A percentile compares a stretch with the other conserved stretches of the same genome.
Conservation (phyloP, 2,113 vertebrate genomes). For the Lichenostomus cassidix region DNA sequence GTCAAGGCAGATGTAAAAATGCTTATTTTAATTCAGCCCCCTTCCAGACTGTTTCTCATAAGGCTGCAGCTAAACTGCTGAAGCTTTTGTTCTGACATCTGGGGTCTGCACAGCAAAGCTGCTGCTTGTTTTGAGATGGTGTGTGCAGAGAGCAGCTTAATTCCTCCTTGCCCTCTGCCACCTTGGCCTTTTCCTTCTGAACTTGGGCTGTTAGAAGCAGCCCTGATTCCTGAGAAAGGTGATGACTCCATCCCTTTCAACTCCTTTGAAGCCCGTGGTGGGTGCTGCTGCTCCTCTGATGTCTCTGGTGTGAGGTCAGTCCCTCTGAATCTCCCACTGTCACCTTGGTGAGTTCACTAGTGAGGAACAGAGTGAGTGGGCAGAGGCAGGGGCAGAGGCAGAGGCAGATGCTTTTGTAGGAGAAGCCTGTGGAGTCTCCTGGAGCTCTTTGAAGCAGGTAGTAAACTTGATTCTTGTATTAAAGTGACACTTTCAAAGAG, state of each 20-base stretch:
- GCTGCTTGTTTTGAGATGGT: neutral
- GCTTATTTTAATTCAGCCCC: neutral
- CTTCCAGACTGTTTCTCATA: neutral
- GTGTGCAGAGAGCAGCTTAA: neutral
- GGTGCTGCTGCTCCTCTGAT: neutral
- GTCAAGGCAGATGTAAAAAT: neutral
- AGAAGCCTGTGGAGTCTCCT: neutral
- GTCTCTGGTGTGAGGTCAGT: neutral
- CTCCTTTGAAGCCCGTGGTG: neutral
- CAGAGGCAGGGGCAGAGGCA: neutral
- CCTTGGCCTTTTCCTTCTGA: neutral
- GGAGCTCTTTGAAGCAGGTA: neutral
- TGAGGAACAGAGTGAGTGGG: neutral
- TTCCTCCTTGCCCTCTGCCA: neutral
- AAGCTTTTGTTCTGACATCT: neutral
- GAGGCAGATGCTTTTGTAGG: neutral
- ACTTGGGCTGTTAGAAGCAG: neutral
- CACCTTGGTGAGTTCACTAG: neutral
- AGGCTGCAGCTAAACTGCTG: neutral
- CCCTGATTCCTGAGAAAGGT: neutral
- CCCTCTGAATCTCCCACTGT: neutral
- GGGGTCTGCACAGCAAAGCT: neutral
- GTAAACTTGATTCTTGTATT: neutral
- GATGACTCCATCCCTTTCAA: neutral
- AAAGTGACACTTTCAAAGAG: neutral